Conservation (phyloP, 2,797 vertebrate genomes). For the Brotula barbata region DNA sequence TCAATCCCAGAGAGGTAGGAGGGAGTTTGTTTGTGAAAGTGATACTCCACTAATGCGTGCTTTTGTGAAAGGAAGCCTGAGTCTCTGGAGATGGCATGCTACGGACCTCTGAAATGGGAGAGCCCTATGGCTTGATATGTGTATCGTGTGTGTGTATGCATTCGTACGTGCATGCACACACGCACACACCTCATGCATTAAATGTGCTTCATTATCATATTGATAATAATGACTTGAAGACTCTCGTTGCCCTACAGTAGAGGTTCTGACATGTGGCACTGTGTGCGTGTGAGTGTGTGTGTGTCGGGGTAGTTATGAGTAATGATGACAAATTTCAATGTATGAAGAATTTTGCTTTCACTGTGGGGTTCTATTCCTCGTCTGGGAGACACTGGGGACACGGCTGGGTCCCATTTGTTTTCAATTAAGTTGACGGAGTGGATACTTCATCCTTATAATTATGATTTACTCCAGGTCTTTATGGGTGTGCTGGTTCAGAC, state of each 20-base stretch:
- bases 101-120: conserved; percentile 42
- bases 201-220: too few species aligned
- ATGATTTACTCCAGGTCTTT: conserved; percentile 49
- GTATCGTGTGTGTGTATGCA: background rate
- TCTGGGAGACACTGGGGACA: conserved; percentile 23
- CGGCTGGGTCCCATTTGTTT: conserved; percentile 45
- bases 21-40: conserved; percentile 51
- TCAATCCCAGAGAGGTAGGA: conserved; percentile 57
- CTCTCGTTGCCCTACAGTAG: background rate
- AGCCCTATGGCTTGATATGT: conserved; percentile 17
- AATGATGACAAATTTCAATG: conserved; percentile 26
- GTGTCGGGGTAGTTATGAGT: conserved; percentile 6
- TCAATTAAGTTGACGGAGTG: conserved; percentile 53
- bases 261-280: too few species aligned
- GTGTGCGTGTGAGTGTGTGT: too few species aligned
- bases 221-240: background rate
- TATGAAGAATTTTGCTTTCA: conserved; percentile 15
- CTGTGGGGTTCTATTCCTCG: conserved; percentile 23
- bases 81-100: conserved; percentile 15
- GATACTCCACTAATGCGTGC: conserved; percentile 52
- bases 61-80: conserved; percentile 38
- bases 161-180: too few species aligned
- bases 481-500: conserved; percentile 11
- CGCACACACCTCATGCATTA: too few species aligned
- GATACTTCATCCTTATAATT: conserved; percentile 57